phyloP scores from a whole-genome alignment of 2,888 invertebrate species.

The Drosophila prostipennis region DNA sequence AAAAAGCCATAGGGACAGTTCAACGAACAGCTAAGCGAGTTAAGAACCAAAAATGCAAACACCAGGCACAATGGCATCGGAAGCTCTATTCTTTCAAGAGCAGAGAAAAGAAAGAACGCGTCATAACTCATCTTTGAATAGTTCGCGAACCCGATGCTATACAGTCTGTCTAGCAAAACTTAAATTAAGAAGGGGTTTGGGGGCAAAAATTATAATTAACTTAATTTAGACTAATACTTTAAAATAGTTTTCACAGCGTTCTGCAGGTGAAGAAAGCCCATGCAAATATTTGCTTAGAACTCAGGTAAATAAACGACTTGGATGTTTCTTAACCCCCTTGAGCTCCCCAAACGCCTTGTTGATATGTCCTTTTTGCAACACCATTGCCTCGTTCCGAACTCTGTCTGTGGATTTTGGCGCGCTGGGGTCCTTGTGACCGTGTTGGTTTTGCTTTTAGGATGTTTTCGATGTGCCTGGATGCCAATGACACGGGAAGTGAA shows the following conservation, averaged over 20 bases:
- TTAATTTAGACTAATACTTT: not conserved
- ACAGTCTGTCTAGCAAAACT: too few relatives aligned
- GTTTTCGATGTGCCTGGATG: conserved; percentile 50
- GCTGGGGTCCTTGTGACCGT: conserved; percentile 58
- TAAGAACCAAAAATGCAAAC: conserved; percentile 64
- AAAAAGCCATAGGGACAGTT: conserved; percentile 46
- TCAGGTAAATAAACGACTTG: not conserved
- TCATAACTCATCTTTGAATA: conserved; percentile 37
- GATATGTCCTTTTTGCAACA: conserved; percentile 36
- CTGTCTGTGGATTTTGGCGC: conserved; percentile 45
- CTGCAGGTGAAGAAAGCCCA: not conserved
- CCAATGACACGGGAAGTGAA: conserved; percentile 81
- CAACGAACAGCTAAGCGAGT: conserved; percentile 70
- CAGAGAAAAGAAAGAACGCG: conserved; percentile 2
- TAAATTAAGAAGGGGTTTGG: conserved; percentile 1
- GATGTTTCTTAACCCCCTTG: not conserved
- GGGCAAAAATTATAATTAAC: not conserved
- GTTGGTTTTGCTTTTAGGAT: conserved; percentile 29
- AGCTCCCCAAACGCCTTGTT: conserved; percentile 1
- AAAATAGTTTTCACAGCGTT: not conserved
- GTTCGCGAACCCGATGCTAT: conserved; percentile 6
- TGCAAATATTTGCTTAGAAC: not conserved
- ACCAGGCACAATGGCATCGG: conserved; percentile 33
- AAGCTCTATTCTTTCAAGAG: conserved; percentile 4
- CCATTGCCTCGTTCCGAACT: not conserved